Evolutionary conservation across 2,797 vertebrate genomes (phyloP), one percentile per base, ranked within the genome.

Genomic region (Synaphobranchus kaupii): DNA sequence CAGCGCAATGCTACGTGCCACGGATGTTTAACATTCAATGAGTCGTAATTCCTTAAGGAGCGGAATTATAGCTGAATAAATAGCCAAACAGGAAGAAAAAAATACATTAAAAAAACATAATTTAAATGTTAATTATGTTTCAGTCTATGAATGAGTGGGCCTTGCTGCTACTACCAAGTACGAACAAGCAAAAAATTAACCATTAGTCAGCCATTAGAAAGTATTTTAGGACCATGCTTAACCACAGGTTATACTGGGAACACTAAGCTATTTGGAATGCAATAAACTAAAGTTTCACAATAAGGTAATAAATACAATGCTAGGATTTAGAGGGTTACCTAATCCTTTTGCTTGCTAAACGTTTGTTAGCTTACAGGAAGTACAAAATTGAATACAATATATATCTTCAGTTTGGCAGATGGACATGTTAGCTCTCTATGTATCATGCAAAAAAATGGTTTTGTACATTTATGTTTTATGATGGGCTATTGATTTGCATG

Each of bases 71-170:
- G 71, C 31, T 44, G 71, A 17, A 76, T 76, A 76, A 76, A 76
- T 76, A 44, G 34, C 34, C 71, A 76, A 39, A 76, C 34, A 3
- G 20, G 15, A 76, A 44, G 31, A 76, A 76, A 44, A 44, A 39
- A 76, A 20, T 17, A 71, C 28, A 71, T 28, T 71, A 71, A 71
- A 63, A 68, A 71, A 66, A 66, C 22, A n/a, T 76, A 34, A 76
- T 34, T 39, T 76, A 76, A 39, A 76, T 76, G 71, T 44, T 44
- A 76, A 76, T 76, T 76, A 76, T 39, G 34, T 76, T 44, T 44
- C 34, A 76, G 31, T 44, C 31, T 76, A 22, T 44, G 34, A 76
- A 39, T 44, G 34, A 39, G 44, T 44, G 15, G 28, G 68, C 31
- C 13, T 44, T 76, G 66, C 66, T 71, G 12, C 66, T 71, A 31